A percentile compares a stretch with the other conserved stretches of the same genome.
Conservation (phyloP, 2,113 vertebrate species). For the Macquaria australasica region DNA sequence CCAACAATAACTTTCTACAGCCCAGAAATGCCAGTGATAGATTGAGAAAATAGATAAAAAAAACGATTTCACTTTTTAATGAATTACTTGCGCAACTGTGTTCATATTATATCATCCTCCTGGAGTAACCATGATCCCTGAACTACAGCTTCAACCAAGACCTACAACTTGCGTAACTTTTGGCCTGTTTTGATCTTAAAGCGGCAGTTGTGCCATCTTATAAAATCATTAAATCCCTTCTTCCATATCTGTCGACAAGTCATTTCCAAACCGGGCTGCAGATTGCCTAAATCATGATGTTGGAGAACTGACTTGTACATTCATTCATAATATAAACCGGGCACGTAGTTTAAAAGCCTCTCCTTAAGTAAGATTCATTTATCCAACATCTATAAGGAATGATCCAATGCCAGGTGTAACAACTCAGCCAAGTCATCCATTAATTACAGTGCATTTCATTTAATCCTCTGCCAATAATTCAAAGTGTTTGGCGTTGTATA, state of each 20-base stretch:
- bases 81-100: conserved; percentile 33
- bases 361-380: conserved; percentile 25
- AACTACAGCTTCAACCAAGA: neutral
- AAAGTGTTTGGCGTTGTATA: neutral
- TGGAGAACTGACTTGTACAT: conserved; percentile 4
- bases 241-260: conserved; percentile 24
- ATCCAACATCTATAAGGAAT: conserved; percentile 23
- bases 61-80: conserved; percentile 32
- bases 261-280: conserved; percentile 7
- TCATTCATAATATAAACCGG: conserved; percentile 18
- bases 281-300: conserved; percentile 26
- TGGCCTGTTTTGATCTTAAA: neutral
- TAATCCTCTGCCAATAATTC: conserved; percentile 24
- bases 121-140: neutral
- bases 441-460: conserved; percentile 11
- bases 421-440: conserved; percentile 33
- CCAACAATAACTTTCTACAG: conserved; percentile 43
- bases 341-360: conserved; percentile 10
- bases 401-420: conserved; percentile 26
- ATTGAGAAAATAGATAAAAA: conserved; percentile 52
- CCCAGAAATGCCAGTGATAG: neutral
- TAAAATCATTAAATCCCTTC: neutral
- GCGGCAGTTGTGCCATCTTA: conserved; percentile 1
- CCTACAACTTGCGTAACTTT: conserved; percentile 12
- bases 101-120: conserved; percentile 14